Percentiles rank a stretch among this genome's conserved stretches.
Conservation (phyloP, 1,140 invertebrate genomes). For the Polypedilum pembai region DNA sequence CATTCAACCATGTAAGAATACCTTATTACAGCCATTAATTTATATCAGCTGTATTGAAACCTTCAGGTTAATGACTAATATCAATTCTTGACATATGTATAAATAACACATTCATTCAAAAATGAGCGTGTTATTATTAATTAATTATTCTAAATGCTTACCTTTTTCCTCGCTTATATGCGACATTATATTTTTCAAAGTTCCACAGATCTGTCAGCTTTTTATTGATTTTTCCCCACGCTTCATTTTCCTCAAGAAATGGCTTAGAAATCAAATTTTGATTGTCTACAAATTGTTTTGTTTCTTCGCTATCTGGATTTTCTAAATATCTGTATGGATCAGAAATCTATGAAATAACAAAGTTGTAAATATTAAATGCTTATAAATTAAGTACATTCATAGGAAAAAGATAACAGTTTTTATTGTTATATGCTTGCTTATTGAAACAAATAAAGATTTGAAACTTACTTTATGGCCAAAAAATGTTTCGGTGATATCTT, state of each 20-base stretch:
- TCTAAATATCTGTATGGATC: conserved; percentile 97
- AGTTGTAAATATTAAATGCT: conserved; percentile 27
- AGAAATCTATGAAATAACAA: conserved; percentile 53
- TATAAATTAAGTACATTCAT: neutral
- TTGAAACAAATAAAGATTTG: neutral
- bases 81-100: too few relatives aligned
- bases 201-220: conserved; percentile 88
- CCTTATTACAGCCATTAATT: too few relatives aligned
- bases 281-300: conserved; percentile 81
- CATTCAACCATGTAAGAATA: too few relatives aligned
- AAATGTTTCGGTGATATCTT: neutral
- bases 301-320: conserved; percentile 88
- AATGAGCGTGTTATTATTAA: too few relatives aligned
- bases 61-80: too few relatives aligned
- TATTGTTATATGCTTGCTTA: neutral
- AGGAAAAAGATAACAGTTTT: too few relatives aligned
- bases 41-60: too few relatives aligned
- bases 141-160: too few relatives aligned
- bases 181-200: conserved; percentile 90
- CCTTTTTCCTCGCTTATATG: conserved; percentile 68
- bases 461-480: neutral
- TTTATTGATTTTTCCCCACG: conserved; percentile 63
- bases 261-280: conserved; percentile 86
- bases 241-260: conserved; percentile 70
- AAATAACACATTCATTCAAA: too few relatives aligned